phyloP scores from a whole-genome alignment of 2,888 invertebrate genomes.

The Nomada goodeniana region DNA sequence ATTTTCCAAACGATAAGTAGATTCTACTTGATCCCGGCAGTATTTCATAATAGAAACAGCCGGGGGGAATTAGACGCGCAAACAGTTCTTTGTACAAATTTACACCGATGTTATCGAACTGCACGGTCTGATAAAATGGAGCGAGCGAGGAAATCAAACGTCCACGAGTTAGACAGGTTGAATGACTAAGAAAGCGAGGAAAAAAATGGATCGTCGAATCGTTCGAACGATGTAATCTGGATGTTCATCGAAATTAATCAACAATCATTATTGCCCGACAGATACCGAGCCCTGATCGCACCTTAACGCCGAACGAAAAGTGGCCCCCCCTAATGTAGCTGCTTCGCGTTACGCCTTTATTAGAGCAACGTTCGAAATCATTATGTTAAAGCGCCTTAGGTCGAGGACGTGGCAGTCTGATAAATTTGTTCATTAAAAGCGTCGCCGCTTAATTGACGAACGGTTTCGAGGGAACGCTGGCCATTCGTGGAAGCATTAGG shows the following conservation, averaged over 20 bases:
- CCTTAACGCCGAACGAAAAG: background rate
- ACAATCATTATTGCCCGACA: background rate
- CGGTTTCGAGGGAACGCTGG: background rate
- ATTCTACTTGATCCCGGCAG: background rate
- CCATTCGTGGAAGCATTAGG: slow-evolving; percentile 1
- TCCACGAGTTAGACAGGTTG: background rate
- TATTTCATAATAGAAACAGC: background rate
- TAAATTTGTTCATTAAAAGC: slow-evolving; percentile 21
- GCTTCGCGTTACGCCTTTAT: background rate
- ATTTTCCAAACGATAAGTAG: too few relatives aligned
- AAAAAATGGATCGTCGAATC: background rate
- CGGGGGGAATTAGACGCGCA: background rate
- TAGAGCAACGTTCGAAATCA: slow-evolving; percentile 6
- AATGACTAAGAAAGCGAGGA: background rate
- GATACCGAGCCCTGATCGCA: background rate
- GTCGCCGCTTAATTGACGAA: slow-evolving; percentile 28
- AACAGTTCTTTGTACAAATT: background rate
- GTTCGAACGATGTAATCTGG: background rate
- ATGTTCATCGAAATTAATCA: background rate
- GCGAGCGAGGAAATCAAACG: background rate
- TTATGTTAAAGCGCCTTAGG: background rate
- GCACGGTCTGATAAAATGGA: background rate
- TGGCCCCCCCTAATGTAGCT: background rate
- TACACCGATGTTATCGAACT: background rate
- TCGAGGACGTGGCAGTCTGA: slow-evolving; percentile 14